These are phyloP conservation scores for Lycopodina hypogea DNA, from an alignment of 37 sponge, comb jelly and placozoan species.

Conservation along the genomic window DNA sequence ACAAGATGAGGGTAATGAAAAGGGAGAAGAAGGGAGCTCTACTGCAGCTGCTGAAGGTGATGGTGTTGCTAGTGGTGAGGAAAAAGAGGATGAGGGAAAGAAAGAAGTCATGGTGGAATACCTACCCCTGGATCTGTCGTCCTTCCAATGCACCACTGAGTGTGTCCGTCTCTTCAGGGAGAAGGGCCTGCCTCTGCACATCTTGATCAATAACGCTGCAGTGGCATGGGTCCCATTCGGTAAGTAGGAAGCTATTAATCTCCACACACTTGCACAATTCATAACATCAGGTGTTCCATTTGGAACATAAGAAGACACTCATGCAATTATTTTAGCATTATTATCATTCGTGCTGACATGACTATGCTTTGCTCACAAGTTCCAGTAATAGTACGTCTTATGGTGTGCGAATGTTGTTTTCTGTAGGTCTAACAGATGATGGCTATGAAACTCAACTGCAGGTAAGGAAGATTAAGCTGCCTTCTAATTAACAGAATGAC, in stretches of 20 bases:
- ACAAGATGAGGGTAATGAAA: too few species aligned
- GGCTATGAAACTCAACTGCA: slow-evolving; percentile 12
- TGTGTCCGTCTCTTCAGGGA: slow-evolving; percentile 60
- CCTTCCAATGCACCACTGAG: slow-evolving; percentile 60
- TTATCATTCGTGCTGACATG: too few species aligned
- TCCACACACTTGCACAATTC: not conserved
- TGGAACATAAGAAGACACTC: not conserved
- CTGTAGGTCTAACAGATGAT: slow-evolving; percentile 13
- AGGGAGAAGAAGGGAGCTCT: too few species aligned
- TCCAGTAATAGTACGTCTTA: too few species aligned
- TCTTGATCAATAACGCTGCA: slow-evolving; percentile 83
- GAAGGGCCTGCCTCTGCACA: slow-evolving; percentile 69
- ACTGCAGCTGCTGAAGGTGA: not conserved
- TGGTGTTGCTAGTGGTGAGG: too few species aligned
- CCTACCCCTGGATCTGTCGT: slow-evolving; percentile 70
- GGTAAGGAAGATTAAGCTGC: too few species aligned
- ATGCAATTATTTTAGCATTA: too few species aligned
- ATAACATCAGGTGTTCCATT: not conserved
- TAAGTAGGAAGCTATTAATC: slow-evolving; percentile 12
- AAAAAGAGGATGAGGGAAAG: slow-evolving; percentile 6
- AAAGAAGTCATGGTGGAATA: slow-evolving; percentile 65
- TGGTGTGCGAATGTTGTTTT: too few species aligned
- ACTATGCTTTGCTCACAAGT: too few species aligned
- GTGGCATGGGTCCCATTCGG: slow-evolving; percentile 45
- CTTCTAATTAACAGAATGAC: too few species aligned